Percentiles rank a stretch among this genome's conserved stretches.
phyloP scores from a whole-genome alignment of 2,888 invertebrate species.

The Heliconius aoede region DNA sequence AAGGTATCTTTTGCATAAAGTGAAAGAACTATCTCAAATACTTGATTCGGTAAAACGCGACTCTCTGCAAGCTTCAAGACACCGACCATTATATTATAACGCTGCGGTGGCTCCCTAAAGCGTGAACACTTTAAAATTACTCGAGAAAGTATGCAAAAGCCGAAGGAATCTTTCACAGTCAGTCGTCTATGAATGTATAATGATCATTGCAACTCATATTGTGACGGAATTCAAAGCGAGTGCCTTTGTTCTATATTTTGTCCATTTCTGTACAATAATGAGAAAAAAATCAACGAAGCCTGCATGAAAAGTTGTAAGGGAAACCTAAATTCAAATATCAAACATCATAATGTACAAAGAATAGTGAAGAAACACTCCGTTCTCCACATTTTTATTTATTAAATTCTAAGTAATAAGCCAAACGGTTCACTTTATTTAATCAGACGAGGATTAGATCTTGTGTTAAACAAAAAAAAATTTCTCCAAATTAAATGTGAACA shows the following conservation, averaged over 20 bases:
- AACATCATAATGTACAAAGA: too few species aligned
- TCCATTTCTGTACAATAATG: slow-evolving; percentile 44
- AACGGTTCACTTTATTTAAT: too few species aligned
- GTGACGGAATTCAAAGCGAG: slow-evolving; percentile 48
- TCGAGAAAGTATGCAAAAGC: slow-evolving; percentile 62
- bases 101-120: slow-evolving; percentile 69
- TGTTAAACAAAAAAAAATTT: too few species aligned
- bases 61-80: slow-evolving; percentile 46
- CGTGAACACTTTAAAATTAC: slow-evolving; percentile 68
- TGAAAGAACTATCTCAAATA: slow-evolving; percentile 47
- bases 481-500: too few species aligned
- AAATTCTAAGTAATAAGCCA: too few species aligned
- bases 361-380: too few species aligned
- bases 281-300: slow-evolving; percentile 31
- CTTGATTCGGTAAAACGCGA: slow-evolving; percentile 45
- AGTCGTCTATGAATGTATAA: slow-evolving; percentile 80
- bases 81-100: slow-evolving; percentile 77
- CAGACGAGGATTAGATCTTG: too few species aligned
- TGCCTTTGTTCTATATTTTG: slow-evolving; percentile 51
- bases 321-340: slow-evolving; percentile 8
- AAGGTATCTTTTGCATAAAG: slow-evolving; percentile 45
- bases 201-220: slow-evolving; percentile 63
- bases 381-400: too few species aligned
- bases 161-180: slow-evolving; percentile 70
- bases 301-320: slow-evolving; percentile 30